Base-by-base conservation (phyloP, 2,113 vertebrate genomes). In the Aptenodytes patagonicus region DNA sequence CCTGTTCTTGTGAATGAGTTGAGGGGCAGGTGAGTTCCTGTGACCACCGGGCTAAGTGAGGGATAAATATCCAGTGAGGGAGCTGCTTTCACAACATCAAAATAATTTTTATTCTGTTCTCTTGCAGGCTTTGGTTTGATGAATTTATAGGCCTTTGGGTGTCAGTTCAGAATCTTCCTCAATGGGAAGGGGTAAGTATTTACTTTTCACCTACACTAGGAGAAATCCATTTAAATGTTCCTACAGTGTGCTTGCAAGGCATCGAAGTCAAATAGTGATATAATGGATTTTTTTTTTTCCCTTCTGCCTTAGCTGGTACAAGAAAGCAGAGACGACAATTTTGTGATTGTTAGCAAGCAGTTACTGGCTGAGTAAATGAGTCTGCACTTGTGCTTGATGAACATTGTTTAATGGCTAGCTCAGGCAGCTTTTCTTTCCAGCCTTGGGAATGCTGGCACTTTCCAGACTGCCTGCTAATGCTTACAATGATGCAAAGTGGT, bases 101-200 rank as follows among this genome's bases (percentile, higher is more conserved):
- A 55, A 9, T 49, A 25, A 19, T n/a, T 71, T 79, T 87, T 7
- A 22, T 83, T 96, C 75, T 92, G 11, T 97, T 98, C 68, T 97
- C 83, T 93, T 98, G 71, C 98, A 99, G 99, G 97, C 99, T 99
- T 97, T 99, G 99, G 99, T 99, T 99, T 95, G 99, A 99, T 97
- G 99, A 99, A 97, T 97, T 99, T 95, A 98, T 99, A 96, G 98
- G 98, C 95, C 98, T 99, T 96, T 99, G 99, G 99, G 98, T 99
- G 95, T 99, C 99, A 11, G 99, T 99, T 93, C 99, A 99, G 97
- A 99, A 99, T 98, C 99, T 99, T 94, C 99, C 99, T 68, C 99
- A 99, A 55, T 99, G 99, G 99, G 99, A 99, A 98, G 98, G 99
- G 98, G 99, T 99, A 92, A 99, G 99, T 98, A 94, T 90, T 62